These are phyloP conservation scores for Phenganax marumi DNA, from an alignment of 92 coral and sea anemone genomes.

Conservation along the genomic window DNA sequence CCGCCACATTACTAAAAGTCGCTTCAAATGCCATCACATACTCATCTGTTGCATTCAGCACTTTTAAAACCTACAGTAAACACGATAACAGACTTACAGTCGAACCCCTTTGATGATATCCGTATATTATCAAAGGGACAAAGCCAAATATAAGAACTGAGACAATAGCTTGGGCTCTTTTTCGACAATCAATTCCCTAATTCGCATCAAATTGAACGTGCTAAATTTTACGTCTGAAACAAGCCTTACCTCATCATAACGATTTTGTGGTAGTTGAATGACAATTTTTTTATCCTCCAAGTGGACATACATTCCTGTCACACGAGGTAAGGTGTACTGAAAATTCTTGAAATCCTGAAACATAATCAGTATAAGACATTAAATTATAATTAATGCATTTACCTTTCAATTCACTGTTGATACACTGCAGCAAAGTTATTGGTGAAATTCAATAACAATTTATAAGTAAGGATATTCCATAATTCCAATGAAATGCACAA, in stretches of 20 bases:
- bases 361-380: not conserved
- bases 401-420: too few species aligned
- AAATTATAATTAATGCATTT: too few species aligned
- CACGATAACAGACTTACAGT: not conserved
- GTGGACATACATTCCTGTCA: constrained; percentile 86
- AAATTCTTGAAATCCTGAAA: constrained; percentile 92
- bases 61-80: constrained; percentile 72
- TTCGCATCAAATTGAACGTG: too few species aligned
- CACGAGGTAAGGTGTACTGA: constrained; percentile 94
- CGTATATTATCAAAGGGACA: not conserved
- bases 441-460: too few species aligned
- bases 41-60: constrained; percentile 87
- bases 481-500: too few species aligned
- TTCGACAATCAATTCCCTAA: not conserved
- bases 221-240: too few species aligned
- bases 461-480: too few species aligned
- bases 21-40: constrained; percentile 93
- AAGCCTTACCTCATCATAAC: constrained; percentile 83
- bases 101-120: not conserved
- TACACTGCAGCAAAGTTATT: too few species aligned
- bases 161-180: too few species aligned
- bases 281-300: constrained; percentile 79
- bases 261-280: constrained; percentile 85
- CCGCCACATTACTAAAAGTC: constrained; percentile 84
- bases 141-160: not conserved